Conservation (phyloP, 2,888 invertebrate genomes). For the Pollenia labialis region DNA sequence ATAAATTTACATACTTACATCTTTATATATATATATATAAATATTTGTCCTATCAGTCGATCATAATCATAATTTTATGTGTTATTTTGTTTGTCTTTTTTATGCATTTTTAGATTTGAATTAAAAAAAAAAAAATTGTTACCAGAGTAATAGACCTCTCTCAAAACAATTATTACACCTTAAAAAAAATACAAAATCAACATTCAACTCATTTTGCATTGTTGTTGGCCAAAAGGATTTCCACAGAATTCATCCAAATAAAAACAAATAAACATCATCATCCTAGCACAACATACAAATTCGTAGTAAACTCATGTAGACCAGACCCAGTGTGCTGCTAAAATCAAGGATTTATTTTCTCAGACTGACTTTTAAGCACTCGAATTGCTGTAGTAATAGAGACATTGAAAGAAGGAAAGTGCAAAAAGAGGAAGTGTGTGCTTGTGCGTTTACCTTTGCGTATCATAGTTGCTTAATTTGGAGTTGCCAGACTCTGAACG, state of each 20-base stretch:
- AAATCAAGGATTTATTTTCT: conserved; percentile 22
- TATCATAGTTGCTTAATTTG: conserved; percentile 35
- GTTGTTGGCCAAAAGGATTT: conserved; percentile 35
- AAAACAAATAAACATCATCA: background rate
- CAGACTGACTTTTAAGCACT: background rate
- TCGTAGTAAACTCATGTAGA: background rate
- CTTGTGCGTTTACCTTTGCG: conserved; percentile 11
- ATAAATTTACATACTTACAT: conserved; percentile 17
- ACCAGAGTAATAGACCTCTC: conserved; percentile 50
- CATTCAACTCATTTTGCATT: conserved; percentile 39
- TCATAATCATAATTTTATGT: conserved; percentile 65
- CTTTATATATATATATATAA: conserved; percentile 8
- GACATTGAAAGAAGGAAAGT: background rate
- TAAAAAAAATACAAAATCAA: background rate
- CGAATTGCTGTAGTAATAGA: background rate
- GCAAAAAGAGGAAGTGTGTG: background rate
- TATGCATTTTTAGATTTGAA: conserved; percentile 64
- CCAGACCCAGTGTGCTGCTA: conserved; percentile 33
- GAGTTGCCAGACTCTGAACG: conserved; percentile 54
- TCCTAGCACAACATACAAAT: background rate
- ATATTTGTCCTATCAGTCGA: conserved; percentile 39
- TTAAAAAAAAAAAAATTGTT: conserved; percentile 50
- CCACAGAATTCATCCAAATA: conserved; percentile 19
- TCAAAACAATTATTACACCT: conserved; percentile 4
- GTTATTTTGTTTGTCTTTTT: conserved; percentile 65